Percentiles rank a stretch among this genome's conserved stretches.
phyloP scores from a whole-genome alignment of 2,113 vertebrate genomes.

The Potamarius usumacintae region DNA sequence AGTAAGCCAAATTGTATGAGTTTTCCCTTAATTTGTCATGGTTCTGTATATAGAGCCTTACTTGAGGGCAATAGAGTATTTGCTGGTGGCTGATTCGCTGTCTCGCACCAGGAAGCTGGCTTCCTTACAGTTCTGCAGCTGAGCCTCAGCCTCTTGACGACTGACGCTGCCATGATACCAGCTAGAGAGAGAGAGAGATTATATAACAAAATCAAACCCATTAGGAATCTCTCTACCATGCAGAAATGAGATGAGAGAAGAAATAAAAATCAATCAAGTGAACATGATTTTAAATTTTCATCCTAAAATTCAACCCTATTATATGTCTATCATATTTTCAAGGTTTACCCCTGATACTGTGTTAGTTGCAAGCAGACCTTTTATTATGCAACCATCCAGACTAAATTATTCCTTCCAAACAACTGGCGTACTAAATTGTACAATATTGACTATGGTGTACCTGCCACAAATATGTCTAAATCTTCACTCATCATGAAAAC shows the following conservation, averaged over 20 bases:
- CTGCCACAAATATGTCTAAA: neutral
- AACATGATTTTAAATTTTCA: neutral
- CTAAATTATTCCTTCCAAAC: neutral
- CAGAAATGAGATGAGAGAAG: neutral
- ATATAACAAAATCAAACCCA: slow-evolving; percentile 5
- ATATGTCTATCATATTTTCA: neutral
- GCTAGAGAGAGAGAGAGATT: slow-evolving; percentile 63
- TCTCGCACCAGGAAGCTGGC: slow-evolving; percentile 92
- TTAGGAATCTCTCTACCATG: neutral
- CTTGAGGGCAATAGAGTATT: slow-evolving; percentile 95
- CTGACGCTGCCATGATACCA: slow-evolving; percentile 94
- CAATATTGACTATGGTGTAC: neutral
- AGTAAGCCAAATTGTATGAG: neutral
- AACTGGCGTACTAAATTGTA: neutral
- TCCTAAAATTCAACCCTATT: neutral
- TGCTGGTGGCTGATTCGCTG: slow-evolving; percentile 91
- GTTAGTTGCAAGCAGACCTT: neutral
- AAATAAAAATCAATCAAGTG: neutral
- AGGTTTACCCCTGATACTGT: neutral
- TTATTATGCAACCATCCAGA: neutral
- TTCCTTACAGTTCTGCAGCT: slow-evolving; percentile 86
- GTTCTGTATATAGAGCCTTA: slow-evolving; percentile 69
- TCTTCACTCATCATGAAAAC: neutral
- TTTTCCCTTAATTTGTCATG: neutral
- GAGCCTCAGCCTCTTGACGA: slow-evolving; percentile 88